Evolutionary conservation across 2,797 vertebrate species (phyloP), one percentile per base, ranked within the genome.

Genomic region (Pipistrellus pipistrellus): DNA sequence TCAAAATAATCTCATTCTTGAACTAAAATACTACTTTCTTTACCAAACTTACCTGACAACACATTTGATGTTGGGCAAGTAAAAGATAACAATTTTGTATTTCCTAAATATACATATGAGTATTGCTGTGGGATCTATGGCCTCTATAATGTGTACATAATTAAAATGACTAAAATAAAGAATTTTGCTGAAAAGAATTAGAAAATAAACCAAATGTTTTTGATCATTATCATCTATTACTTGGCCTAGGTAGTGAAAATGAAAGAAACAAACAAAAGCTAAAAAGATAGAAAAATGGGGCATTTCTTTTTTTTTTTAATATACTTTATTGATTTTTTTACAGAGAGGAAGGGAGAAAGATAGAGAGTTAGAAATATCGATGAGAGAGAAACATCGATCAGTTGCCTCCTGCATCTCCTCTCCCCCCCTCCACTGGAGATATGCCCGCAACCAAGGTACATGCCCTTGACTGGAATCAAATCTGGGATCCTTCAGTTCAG

Each of bases 251-350:
- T 77, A 25, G 13, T 17, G 12, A 83, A 90, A 88, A 77, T 35
- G 69, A 44, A 78, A 87, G 15, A 93, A 91, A 88, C 0, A 35
- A 89, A 91, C 11, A 91, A 86, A 69, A 44, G 66, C 6, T 73
- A 27, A 80, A 91, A 85, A 90, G 41, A n/a, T 21, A 72, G 15
- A 13, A 78, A 93, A 88, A 85, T 32, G 6, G 38, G 38, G 38
- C 38, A 41, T 41, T 41, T 41, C 38, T 7, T 41, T 41, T 41
- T 41, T 41, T 41, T 41, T 41, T 41, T 41, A 41, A 41, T 41
- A 41, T 41, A 41, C 38, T 41, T 41, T 41, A 41, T 41, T 41
- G 38, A 41, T 41, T 41, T 41, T 41, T 41, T 41, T 41, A 41
- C 38, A 41, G 38, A 41, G 38, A 41, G 38, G 38, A 41, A 41